Evolutionary conservation across 2,113 vertebrate genomes (phyloP).

Genomic region (Chionodraco myersi): DNA sequence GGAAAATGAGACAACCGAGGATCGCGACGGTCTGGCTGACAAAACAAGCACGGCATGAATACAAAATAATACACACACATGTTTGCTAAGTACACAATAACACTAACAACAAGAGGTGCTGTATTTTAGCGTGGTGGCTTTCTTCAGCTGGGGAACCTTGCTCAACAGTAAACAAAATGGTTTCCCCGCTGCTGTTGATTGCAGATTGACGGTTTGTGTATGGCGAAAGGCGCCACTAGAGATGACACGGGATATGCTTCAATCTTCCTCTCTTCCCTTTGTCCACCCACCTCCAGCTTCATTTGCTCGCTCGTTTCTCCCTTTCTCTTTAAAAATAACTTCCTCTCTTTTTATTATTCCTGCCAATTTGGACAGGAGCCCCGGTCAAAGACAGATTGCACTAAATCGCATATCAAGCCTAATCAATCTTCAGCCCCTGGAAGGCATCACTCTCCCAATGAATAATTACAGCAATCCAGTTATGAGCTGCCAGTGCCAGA

Average conservation of each 20-base stretch:
- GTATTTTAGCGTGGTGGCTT: conserved; percentile 37
- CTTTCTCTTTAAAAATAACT: conserved; percentile 68
- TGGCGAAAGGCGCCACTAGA: conserved; percentile 47
- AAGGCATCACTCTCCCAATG: conserved; percentile 83
- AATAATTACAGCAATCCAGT: conserved; percentile 82
- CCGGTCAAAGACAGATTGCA: conserved; percentile 84
- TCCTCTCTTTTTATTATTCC: conserved; percentile 72
- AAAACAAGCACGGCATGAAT: conserved; percentile 54
- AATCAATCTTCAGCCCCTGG: conserved; percentile 84
- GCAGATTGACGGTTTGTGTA: conserved; percentile 66
- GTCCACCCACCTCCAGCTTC: conserved; percentile 67
- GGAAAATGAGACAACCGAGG: conserved; percentile 75
- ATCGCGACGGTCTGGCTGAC: conserved; percentile 59
- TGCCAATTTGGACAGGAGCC: conserved; percentile 83
- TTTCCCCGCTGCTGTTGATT: conserved; percentile 50
- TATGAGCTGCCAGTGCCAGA: conserved; percentile 77
- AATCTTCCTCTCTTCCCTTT: conserved; percentile 64
- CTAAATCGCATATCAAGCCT: conserved; percentile 81
- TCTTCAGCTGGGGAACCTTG: conserved; percentile 32
- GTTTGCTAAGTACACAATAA: conserved; percentile 44
- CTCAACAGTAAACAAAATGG: conserved; percentile 56
- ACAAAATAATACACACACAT: conserved; percentile 21
- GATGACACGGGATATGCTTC: conserved; percentile 57
- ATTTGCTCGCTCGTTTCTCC: conserved; percentile 43
- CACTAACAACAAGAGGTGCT: conserved; percentile 37